These are phyloP conservation scores for Lithophane ornitopus DNA, from an alignment of 2,888 invertebrate species.

Conservation along the genomic window DNA sequence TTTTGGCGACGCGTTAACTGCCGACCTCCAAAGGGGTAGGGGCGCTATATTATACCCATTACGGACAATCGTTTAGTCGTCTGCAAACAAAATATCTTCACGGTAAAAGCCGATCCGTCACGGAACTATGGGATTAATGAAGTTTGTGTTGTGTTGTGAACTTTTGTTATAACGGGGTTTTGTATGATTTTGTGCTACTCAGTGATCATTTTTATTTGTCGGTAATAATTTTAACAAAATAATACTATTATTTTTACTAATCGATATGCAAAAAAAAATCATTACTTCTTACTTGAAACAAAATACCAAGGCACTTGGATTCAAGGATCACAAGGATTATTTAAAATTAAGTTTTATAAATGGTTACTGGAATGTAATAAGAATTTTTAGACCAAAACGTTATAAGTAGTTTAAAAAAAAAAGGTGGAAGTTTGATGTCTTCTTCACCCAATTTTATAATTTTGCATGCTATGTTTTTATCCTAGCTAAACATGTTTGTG, in stretches of 20 bases:
- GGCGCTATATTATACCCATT: constrained; percentile 80
- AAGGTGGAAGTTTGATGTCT: too few species aligned
- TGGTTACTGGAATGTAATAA: too few species aligned
- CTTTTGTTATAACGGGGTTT: background rate
- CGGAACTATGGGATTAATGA: constrained; percentile 57
- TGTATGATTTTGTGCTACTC: background rate
- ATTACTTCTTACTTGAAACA: too few species aligned
- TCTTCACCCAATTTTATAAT: too few species aligned
- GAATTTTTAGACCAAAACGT: too few species aligned
- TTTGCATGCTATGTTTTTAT: too few species aligned
- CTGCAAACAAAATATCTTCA: constrained; percentile 80
- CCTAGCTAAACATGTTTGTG: too few species aligned
- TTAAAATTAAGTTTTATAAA: too few species aligned
- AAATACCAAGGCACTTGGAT: too few species aligned
- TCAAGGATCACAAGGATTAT: too few species aligned
- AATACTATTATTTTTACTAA: background rate
- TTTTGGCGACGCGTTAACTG: constrained; percentile 85
- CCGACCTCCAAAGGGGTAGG: constrained; percentile 78
- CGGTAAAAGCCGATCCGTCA: constrained; percentile 80
- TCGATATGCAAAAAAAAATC: background rate
- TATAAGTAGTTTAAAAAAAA: too few species aligned
- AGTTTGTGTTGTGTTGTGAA: constrained; percentile 42
- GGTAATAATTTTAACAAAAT: background rate
- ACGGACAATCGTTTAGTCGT: constrained; percentile 82
- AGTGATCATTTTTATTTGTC: background rate